Evolutionary conservation across 2,113 vertebrate genomes (phyloP).

Genomic region (Melanostigma gelatinosum): DNA sequence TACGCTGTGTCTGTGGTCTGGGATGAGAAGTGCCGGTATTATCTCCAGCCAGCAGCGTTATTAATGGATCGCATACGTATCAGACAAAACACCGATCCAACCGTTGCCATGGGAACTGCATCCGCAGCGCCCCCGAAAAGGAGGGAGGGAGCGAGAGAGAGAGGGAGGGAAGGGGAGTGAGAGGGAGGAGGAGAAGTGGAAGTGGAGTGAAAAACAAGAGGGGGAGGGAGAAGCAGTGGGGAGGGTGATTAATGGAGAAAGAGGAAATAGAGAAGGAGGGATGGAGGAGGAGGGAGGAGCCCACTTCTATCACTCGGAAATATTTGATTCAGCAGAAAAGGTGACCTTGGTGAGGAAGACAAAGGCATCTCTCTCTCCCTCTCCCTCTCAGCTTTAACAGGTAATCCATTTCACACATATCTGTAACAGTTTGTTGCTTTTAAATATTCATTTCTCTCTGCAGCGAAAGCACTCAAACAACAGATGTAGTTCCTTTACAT

Average conservation of each 20-base stretch:
- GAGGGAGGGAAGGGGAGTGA: background rate
- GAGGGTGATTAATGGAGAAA: conserved; percentile 60
- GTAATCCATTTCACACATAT: conserved; percentile 28
- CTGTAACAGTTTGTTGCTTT: background rate
- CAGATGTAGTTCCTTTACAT: background rate
- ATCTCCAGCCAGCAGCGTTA: conserved; percentile 75
- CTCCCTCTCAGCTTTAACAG: conserved; percentile 14
- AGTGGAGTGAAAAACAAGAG: conserved; percentile 55
- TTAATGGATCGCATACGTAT: conserved; percentile 80
- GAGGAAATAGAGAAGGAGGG: conserved; percentile 53
- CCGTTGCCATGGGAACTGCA: conserved; percentile 87
- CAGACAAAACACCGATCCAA: conserved; percentile 76
- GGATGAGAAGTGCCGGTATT: conserved; percentile 62
- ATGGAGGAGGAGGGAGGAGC: conserved; percentile 50
- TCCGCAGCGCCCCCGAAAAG: conserved; percentile 79
- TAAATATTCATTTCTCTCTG: background rate
- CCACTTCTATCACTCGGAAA: conserved; percentile 70
- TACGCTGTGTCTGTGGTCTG: conserved; percentile 35
- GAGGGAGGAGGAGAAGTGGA: conserved; percentile 16
- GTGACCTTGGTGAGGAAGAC: conserved; percentile 81
- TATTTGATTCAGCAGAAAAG: conserved; percentile 81
- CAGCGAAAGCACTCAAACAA: background rate
- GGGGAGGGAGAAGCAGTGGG: conserved; percentile 29
- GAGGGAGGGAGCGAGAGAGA: background rate
- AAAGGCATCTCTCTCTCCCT: conserved; percentile 41